These are phyloP conservation scores for Actinia tenebrosa DNA, from an alignment of 64 coral and sea anemone species.

Conservation along the genomic window DNA sequence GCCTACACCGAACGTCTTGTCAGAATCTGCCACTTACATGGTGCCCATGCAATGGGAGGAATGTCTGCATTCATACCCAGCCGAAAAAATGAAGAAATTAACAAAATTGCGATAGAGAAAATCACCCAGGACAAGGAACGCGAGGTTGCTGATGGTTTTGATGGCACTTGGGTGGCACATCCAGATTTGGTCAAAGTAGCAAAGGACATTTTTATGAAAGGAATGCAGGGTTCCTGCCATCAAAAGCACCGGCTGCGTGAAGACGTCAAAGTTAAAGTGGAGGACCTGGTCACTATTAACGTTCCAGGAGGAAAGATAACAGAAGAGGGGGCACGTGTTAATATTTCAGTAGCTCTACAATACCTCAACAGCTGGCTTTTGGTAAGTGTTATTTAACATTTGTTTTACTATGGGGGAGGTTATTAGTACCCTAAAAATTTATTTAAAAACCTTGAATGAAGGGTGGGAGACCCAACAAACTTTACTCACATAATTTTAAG, in stretches of 20 bases:
- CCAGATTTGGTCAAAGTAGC: conserved; percentile 85
- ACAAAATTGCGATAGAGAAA: conserved; percentile 82
- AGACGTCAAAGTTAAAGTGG: conserved; percentile 91
- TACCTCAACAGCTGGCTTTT: conserved; percentile 91
- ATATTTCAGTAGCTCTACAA: conserved; percentile 77
- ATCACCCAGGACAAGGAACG: conserved; percentile 88
- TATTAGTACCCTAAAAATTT: too few relatives aligned
- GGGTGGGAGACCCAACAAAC: too few relatives aligned
- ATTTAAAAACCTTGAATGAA: too few relatives aligned
- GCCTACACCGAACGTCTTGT: conserved; percentile 94
- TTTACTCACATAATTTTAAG: too few relatives aligned
- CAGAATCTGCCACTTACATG: conserved; percentile 90
- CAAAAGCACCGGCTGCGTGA: conserved; percentile 93
- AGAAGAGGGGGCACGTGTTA: conserved; percentile 75
- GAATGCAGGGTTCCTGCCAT: conserved; percentile 71
- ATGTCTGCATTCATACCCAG: conserved; percentile 99
- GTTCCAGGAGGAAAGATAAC: conserved; percentile 87
- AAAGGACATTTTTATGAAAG: conserved; percentile 81
- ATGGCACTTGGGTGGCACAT: conserved; percentile 98
- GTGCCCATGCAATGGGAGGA: conserved; percentile 96
- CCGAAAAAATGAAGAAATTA: conserved; percentile 78
- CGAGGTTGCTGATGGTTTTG: conserved; percentile 95
- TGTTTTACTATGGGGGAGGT: too few relatives aligned
- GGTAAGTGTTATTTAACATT: conserved; percentile 35
- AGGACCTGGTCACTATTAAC: conserved; percentile 73